These are phyloP conservation scores for Camelus bactrianus DNA, from an alignment of 2,113 vertebrate species.

Conservation along the genomic window DNA sequence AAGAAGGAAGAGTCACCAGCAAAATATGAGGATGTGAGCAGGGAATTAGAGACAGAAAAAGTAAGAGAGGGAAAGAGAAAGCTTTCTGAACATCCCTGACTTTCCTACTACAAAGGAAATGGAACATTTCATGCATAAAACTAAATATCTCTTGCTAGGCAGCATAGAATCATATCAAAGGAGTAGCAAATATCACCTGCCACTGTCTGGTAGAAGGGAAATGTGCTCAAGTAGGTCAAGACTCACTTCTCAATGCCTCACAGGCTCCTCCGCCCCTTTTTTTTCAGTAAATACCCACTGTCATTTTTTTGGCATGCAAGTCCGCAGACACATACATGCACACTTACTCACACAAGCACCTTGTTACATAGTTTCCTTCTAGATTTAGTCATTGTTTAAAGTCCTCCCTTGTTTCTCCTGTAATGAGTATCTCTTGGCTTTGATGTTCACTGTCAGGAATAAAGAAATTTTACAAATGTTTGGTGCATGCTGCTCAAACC, in stretches of 20 bases:
- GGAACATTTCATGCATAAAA: constrained; percentile 44
- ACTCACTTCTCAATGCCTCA: background rate
- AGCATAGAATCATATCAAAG: constrained; percentile 2
- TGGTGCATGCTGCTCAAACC: constrained; percentile 13
- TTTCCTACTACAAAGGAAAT: background rate
- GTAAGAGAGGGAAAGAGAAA: constrained; percentile 10
- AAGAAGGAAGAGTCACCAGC: background rate
- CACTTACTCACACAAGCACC: background rate
- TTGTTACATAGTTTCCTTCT: background rate
- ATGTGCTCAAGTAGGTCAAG: background rate
- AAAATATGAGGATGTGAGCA: background rate
- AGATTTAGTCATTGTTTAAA: constrained; percentile 16
- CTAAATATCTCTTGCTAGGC: constrained; percentile 20
- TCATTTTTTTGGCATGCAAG: background rate
- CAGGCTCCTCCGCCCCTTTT: background rate
- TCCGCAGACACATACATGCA: too few species aligned
- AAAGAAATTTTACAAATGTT: constrained; percentile 48
- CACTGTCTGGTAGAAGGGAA: background rate
- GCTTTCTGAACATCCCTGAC: constrained; percentile 19
- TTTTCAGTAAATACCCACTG: background rate
- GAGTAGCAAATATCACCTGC: constrained; percentile 15
- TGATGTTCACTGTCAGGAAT: constrained; percentile 22
- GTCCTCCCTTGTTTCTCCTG: background rate
- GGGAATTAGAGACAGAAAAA: background rate
- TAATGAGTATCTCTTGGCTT: constrained; percentile 40